Percentiles rank a stretch among this genome's conserved stretches.
Evolutionary conservation across 2,888 invertebrate species (phyloP).

Genomic region (Nomada fabriciana): DNA sequence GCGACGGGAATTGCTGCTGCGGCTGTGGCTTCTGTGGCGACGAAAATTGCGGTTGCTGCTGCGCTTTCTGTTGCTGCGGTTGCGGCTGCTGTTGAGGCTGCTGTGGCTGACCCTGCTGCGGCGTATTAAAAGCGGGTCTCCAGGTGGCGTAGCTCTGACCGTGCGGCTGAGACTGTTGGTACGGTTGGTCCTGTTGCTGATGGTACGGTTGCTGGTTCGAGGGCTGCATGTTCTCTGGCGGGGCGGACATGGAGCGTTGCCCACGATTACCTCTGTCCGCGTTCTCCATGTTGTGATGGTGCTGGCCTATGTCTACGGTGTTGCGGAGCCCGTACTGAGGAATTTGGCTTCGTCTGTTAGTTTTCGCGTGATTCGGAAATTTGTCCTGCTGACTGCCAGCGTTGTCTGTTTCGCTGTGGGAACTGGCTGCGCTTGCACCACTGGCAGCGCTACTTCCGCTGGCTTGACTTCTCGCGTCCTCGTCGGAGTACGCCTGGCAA

Average conservation of each 20-base stretch:
- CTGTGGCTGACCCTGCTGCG: slow-evolving; percentile 80
- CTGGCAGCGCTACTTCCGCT: slow-evolving; percentile 81
- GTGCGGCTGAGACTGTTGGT: slow-evolving; percentile 63
- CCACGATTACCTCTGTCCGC: slow-evolving; percentile 86
- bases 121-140: slow-evolving; percentile 56
- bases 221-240: slow-evolving; percentile 87
- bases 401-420: slow-evolving; percentile 77
- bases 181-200: slow-evolving; percentile 75
- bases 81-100: slow-evolving; percentile 56
- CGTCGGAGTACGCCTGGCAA: slow-evolving; percentile 78
- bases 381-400: slow-evolving; percentile 36
- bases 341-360: slow-evolving; percentile 82
- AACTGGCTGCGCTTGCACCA: slow-evolving; percentile 78
- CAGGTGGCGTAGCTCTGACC: slow-evolving; percentile 79
- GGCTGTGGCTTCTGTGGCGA: slow-evolving; percentile 54
- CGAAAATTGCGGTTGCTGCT: slow-evolving; percentile 35
- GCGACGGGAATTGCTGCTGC: slow-evolving; percentile 54
- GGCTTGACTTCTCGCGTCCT: slow-evolving; percentile 81
- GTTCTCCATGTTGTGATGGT: slow-evolving; percentile 86
- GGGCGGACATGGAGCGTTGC: slow-evolving; percentile 92
- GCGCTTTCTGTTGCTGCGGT: slow-evolving; percentile 67
- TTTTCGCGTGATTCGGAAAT: slow-evolving; percentile 40
- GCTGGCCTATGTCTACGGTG: slow-evolving; percentile 92
- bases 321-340: slow-evolving; percentile 90
- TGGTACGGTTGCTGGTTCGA: slow-evolving; percentile 43